These are phyloP conservation scores for Neolamprologus caudopunctatus DNA, from an alignment of 2,113 vertebrate genomes.

Conservation along the genomic window DNA sequence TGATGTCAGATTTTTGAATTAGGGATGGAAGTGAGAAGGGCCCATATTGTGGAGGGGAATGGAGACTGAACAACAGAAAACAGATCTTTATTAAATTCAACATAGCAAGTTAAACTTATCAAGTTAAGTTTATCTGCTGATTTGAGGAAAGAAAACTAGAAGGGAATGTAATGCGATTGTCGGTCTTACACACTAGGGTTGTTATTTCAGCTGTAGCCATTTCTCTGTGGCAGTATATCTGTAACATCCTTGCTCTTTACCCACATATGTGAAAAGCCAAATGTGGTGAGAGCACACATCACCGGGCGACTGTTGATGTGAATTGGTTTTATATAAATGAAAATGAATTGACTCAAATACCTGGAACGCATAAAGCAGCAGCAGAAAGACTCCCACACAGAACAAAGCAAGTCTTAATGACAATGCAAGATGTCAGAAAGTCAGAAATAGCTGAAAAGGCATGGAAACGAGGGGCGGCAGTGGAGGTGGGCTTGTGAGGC, in stretches of 20 bases:
- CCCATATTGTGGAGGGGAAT: not conserved
- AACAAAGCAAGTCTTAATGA: not conserved
- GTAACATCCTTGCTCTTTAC: not conserved
- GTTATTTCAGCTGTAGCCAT: not conserved
- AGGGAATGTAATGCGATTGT: not conserved
- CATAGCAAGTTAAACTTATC: not conserved
- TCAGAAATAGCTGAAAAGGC: not conserved
- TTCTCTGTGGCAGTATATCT: not conserved
- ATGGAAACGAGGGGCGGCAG: accelerated
- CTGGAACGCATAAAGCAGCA: not conserved
- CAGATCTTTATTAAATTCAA: not conserved
- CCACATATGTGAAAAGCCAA: not conserved
- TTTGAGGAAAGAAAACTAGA: not conserved
- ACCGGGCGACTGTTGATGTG: not conserved
- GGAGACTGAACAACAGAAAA: not conserved
- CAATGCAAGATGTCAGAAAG: not conserved
- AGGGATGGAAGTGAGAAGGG: not conserved
- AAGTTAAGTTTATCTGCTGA: not conserved
- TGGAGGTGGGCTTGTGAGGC: not conserved
- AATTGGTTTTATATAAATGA: not conserved
- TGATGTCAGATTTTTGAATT: not conserved
- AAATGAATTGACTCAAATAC: not conserved
- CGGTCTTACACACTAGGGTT: not conserved
- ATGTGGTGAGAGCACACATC: not conserved
- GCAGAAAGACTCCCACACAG: not conserved